Percentiles rank a stretch among this genome's conserved stretches.
phyloP scores from a whole-genome alignment of 2,113 vertebrate species.

The Serinus canaria region DNA sequence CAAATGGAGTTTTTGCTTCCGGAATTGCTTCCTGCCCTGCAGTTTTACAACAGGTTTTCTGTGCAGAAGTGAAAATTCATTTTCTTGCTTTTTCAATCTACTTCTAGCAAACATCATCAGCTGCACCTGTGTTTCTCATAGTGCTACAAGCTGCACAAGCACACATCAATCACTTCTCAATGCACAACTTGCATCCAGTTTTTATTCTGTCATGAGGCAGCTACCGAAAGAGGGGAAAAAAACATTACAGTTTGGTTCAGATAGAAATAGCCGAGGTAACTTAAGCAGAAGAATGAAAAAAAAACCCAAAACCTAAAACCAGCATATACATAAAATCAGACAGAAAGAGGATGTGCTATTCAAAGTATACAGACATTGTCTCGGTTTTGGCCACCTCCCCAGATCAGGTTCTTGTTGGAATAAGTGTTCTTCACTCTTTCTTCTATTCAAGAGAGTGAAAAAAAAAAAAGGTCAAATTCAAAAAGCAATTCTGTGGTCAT shows the following conservation, averaged over 20 bases:
- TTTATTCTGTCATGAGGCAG: slow-evolving; percentile 62
- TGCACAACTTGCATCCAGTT: slow-evolving; percentile 61
- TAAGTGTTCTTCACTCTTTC: not conserved
- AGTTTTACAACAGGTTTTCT: slow-evolving; percentile 69
- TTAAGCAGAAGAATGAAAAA: slow-evolving; percentile 10
- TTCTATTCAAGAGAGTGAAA: not conserved
- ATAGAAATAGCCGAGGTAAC: not conserved
- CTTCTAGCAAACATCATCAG: slow-evolving; percentile 80
- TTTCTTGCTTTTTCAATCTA: slow-evolving; percentile 75
- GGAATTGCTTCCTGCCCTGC: slow-evolving; percentile 67
- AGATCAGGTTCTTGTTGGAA: not conserved
- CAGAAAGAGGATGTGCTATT: not conserved
- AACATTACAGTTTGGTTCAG: slow-evolving; percentile 57
- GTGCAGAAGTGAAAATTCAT: slow-evolving; percentile 57
- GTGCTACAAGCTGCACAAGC: slow-evolving; percentile 55
- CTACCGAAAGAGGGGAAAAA: slow-evolving; percentile 68
- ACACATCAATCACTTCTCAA: slow-evolving; percentile 63
- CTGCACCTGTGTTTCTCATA: slow-evolving; percentile 61
- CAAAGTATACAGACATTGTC: not conserved
- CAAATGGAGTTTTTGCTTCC: slow-evolving; percentile 68
- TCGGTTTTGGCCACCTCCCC: not conserved
- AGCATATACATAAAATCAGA: not conserved
- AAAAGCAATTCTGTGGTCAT: not conserved
- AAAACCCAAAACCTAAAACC: not conserved
- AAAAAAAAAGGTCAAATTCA: not conserved